Base-by-base conservation (phyloP, 2,888 invertebrate species). In the Eilema sororculum region DNA sequence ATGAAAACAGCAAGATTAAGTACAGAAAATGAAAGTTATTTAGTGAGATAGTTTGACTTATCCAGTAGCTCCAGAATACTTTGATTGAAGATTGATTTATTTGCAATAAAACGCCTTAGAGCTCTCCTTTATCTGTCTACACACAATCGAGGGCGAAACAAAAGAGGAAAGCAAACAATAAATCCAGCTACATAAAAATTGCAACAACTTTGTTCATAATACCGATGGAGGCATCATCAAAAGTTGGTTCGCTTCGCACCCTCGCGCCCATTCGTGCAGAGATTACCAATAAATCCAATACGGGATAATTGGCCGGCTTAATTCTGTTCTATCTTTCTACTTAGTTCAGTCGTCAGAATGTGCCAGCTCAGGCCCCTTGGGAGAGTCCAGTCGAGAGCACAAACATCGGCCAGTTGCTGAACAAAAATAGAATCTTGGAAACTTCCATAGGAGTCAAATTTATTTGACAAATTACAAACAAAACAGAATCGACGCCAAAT, bases 251-350 rank as follows among this genome's bases (percentile, higher is more conserved):
- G 90, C 86, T 91, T 94, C 94, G 93, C 95, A 95, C 95, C 95
- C 95, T 94, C 94, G 93, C 94, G 94, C 93, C 92, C 91, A 93
- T 94, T 94, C 95, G 95, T 95, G 95, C 95, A 94, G 92, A 95
- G 95, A 95, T 95, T 95, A 95, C 95, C 95, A 95, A 95, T 95
- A 95, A 95, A 95, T 95, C 95, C 95, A 95, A 95, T 95, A 95
- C 95, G 95, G 95, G 95, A 95, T 95, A 95, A 95, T 95, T 95
- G 95, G 94, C 93, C 93, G 93, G 95, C 95, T 95, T 95, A 95
- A 95, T 95, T 95, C 94, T 94, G 93, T 95, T 93, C 95, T 95
- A 95, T 95, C 95, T 95, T 94, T 95, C 95, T 95, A 95, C 95
- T 95, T 95, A 94, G 94, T 95, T 94, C 94, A 95, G 95, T 95